Base-by-base conservation (phyloP, 2,888 invertebrate genomes). In the Uropetala carovei region DNA sequence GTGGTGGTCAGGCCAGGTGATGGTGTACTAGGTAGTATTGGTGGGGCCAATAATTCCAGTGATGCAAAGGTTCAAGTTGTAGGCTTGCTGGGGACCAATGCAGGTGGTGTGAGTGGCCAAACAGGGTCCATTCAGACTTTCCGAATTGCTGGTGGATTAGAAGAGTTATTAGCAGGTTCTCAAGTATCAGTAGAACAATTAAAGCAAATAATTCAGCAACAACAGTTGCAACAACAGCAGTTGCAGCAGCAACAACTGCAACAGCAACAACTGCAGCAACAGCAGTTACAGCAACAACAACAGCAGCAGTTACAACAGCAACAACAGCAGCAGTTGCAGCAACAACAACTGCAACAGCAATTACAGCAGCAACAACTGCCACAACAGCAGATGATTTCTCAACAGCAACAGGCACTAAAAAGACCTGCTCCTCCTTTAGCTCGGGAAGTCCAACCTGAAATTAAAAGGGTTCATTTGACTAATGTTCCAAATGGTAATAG, bases 41-140 rank as follows among this genome's bases (percentile, higher is more conserved):
- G 89, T 89, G 89, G 89, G 43, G n/a, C 89, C 11, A 89, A 89
- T 89, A 89, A 89, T 56, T 89, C 89, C 16, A 89, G 89, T 89
- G 89, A 89, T 89, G 89, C 89, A 64, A 89, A 89, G 64, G 89
- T 89, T 27, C 89, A 89, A 43, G 89, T 89, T 43, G 89, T 89
- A 11, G 89, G 89, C 13, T 89, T 89, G n/a, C 68, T 89, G 1
- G 89, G 89, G 89, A 64, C 89, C 43, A 89, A 89, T 89, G 68
- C 89, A 18, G 64, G 43, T 43, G 89, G 89, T 64, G 95, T 95
- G n/a, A 94, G 94, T 59, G 94, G 95, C 96, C 2, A 98, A 92
- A 98, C 97, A 10, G 98, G 98, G 0, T 98, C 98, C 0, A 98
- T 98, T 95, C 95, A 98, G 56, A 98, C 98, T 0, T 98, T 98